phyloP scores from a whole-genome alignment of 2,113 vertebrate genomes.

The Bufo gargarizans region DNA sequence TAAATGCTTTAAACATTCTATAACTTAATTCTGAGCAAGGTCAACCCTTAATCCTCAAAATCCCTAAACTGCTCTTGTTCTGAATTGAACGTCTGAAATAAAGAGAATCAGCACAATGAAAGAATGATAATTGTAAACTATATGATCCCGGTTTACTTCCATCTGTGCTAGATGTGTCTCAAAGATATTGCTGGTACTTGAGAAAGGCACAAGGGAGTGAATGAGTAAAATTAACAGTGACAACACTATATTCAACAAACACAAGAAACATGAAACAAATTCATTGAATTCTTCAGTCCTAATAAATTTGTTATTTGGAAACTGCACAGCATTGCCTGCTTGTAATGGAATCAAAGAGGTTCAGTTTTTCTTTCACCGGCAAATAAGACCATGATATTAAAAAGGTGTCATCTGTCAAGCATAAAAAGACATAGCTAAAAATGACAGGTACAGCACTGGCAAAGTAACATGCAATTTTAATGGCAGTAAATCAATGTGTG shows the following conservation, averaged over 20 bases:
- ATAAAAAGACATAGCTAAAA: constrained; percentile 3
- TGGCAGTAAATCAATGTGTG: not conserved
- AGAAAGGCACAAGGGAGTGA: constrained; percentile 48
- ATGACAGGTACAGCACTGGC: not conserved
- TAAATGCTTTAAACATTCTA: constrained; percentile 20
- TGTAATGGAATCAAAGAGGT: constrained; percentile 50
- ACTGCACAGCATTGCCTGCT: constrained; percentile 21
- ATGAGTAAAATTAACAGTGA: constrained; percentile 54
- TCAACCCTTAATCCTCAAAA: constrained; percentile 30
- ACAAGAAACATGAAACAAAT: constrained; percentile 48
- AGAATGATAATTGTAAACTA: constrained; percentile 51
- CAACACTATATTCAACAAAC: constrained; percentile 52
- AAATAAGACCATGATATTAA: constrained; percentile 37
- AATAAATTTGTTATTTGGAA: constrained; percentile 55
- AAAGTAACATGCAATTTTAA: constrained; percentile 11
- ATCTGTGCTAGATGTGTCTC: constrained; percentile 30
- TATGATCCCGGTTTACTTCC: constrained; percentile 34
- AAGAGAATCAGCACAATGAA: constrained; percentile 24
- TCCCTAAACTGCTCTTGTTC: constrained; percentile 37
- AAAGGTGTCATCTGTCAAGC: constrained; percentile 35
- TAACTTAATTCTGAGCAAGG: constrained; percentile 33
- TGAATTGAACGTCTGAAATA: constrained; percentile 36
- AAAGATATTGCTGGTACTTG: constrained; percentile 37
- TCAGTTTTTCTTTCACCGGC: constrained; percentile 37
- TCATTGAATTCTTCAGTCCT: constrained; percentile 41